Base-by-base conservation (phyloP, 2,888 invertebrate species). In the Pachycephus smyrnensis region DNA sequence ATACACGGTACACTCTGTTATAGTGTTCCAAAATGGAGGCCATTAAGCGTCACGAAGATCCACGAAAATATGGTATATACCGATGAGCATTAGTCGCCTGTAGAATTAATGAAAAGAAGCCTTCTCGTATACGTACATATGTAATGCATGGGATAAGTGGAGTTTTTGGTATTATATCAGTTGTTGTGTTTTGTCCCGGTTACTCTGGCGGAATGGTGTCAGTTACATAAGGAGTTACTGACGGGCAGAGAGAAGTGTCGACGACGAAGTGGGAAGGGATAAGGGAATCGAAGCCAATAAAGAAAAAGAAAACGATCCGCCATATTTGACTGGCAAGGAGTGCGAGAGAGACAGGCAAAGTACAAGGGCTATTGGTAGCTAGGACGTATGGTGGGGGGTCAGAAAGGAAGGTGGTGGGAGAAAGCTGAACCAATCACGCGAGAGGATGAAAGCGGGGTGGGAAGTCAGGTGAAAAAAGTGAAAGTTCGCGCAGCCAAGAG, bases 171-270 rank as follows among this genome's bases (percentile, higher is more conserved):
- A 31, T 71, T 71, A 83, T 82, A 84, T 79, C 82, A 81, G 85
- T 82, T 82, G 82, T 85, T 82, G 82, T 85, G 87, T 87, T 90
- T 88, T 88, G 88, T 89, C 89, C 90, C 86, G 87, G 85, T 89
- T 89, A 87, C 87, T 87, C 84, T 82, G 81, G 81, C 80, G 89
- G 87, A 90, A 90, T 89, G 88, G 88, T 89, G 89, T 89, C 89
- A 88, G 89, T 90, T 90, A 90, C 88, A 90, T 90, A 90, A 90
- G 89, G 86, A 88, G 84, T 85, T 86, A 30, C 79, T 85, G 86
- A 86, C 83, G 86, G 86, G 84, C 83, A 87, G 86, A 55, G 55
- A 87, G 85, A 84, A 86, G 83, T 84, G 80, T 80, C 71, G 77
- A 84, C 84, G 84, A 84, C 82, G 83, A 80, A 80, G 82, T 82